These are phyloP conservation scores for Morpho deidamia DNA, from an alignment of 2,888 invertebrate species.

Conservation along the genomic window DNA sequence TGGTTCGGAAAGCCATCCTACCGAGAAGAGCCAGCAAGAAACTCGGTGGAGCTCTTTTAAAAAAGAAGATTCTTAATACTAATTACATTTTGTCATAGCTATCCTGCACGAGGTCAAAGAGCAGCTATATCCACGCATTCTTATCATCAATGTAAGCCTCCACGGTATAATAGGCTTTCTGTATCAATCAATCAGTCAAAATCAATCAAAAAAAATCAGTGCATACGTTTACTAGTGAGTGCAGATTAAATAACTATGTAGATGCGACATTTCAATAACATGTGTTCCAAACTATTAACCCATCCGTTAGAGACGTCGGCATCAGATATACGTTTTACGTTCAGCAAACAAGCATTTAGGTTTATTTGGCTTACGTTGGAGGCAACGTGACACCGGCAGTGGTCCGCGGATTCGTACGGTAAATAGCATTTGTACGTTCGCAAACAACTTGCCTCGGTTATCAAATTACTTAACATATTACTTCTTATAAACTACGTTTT, in stretches of 20 bases:
- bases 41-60: no score
- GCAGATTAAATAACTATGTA: background rate
- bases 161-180: no score
- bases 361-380: slow-evolving; percentile 50
- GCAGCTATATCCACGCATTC: no score
- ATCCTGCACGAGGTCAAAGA: no score
- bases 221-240: background rate
- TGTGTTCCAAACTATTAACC: slow-evolving; percentile 25
- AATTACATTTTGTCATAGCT: no score
- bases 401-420: slow-evolving; percentile 65
- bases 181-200: no score
- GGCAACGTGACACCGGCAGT: slow-evolving; percentile 66
- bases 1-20: no score
- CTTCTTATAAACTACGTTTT: background rate
- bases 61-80: no score
- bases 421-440: slow-evolving; percentile 67
- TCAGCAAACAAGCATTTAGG: slow-evolving; percentile 59
- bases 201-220: background rate
- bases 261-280: slow-evolving; percentile 7
- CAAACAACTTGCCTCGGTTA: slow-evolving; percentile 66
- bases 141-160: no score
- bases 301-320: slow-evolving; percentile 48
- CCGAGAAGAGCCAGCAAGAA: no score
- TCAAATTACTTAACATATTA: slow-evolving; percentile 48
- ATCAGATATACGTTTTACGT: slow-evolving; percentile 59